Base-by-base conservation (phyloP, 2,888 invertebrate species). In the Drosophila prolongata region DNA sequence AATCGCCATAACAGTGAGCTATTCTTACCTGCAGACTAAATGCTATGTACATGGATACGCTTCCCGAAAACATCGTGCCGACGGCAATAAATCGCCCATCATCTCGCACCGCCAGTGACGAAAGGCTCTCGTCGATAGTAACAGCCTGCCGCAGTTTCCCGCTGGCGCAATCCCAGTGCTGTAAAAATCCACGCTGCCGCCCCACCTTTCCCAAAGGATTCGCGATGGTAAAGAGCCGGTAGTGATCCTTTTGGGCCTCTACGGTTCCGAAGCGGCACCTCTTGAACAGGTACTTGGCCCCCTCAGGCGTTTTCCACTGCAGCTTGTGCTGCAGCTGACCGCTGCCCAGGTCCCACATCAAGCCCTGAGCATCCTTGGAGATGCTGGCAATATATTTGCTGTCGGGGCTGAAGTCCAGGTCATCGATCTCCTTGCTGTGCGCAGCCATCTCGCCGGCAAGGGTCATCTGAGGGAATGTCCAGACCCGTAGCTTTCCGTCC, bases 11-110 rank as follows among this genome's bases (percentile, higher is more conserved):
- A 30, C 2, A 1, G 10, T 14, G 14, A 1, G 6, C 2, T 8
- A 16, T 10, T 0, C 30, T 44, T 8, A 96, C 96, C 94, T 98
- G 97, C 88, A 99, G 94, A 93, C 97, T 98, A 92, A 98, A 98
- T 49, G 97, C 96, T 77, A 98, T 94, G 90, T 97, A 97, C 79
- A 99, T 96, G 77, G 96, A 95, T 13, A 99, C 97, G 82, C 96
- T 97, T 52, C 98, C 98, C 64, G 96, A 96, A 90, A 96, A 96
- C 96, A 98, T 98, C 43, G 98, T 98, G 9, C 98, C 99, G 14
- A 98, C 95, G 61, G 97, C 98, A 1, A 98, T 94, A 93, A 97
- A 99, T 68, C 96, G 93, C 0, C 99, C 99, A 93, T 99, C 98
- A 91, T 98, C 97, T 65, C 98, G 94, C 30, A 97, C 97, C 1